Conservation (phyloP, 2,797 vertebrate species). For the Muscicapa comitata region DNA sequence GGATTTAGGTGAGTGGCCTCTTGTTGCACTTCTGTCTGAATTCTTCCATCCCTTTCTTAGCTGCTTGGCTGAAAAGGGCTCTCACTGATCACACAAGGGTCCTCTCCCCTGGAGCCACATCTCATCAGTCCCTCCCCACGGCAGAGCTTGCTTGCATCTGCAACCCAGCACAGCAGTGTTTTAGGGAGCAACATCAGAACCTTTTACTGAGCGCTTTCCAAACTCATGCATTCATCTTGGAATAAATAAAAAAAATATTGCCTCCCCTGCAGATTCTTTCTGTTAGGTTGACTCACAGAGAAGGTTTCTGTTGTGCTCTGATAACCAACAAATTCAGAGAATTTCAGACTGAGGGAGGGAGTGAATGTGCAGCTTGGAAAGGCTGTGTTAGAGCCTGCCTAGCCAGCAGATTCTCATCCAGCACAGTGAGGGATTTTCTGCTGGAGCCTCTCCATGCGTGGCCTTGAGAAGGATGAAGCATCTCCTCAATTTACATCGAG, state of each 20-base stretch:
- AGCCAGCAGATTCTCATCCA: background rate
- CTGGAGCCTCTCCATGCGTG: background rate
- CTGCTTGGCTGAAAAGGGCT: background rate
- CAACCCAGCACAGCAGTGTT: background rate
- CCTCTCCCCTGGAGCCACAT: background rate
- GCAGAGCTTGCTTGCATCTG: background rate
- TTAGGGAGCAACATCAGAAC: background rate
- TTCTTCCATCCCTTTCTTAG: background rate
- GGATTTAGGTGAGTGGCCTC: conserved; percentile 42
- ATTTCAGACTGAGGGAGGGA: background rate
- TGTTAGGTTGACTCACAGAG: background rate
- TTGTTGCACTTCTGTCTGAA: background rate
- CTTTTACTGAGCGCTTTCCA: background rate
- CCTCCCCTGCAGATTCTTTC: background rate
- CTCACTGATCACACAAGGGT: background rate
- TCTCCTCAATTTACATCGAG: background rate
- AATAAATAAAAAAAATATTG: background rate
- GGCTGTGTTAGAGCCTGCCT: background rate
- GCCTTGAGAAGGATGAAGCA: background rate
- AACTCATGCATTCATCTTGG: background rate
- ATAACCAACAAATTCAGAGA: background rate
- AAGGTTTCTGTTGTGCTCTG: background rate
- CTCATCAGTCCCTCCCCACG: background rate
- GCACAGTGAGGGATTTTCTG: background rate
- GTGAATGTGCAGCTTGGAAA: background rate